Percentiles rank a stretch among this genome's conserved stretches.
Evolutionary conservation across 1,140 invertebrate species (phyloP).

Genomic region (Apis cerana): DNA sequence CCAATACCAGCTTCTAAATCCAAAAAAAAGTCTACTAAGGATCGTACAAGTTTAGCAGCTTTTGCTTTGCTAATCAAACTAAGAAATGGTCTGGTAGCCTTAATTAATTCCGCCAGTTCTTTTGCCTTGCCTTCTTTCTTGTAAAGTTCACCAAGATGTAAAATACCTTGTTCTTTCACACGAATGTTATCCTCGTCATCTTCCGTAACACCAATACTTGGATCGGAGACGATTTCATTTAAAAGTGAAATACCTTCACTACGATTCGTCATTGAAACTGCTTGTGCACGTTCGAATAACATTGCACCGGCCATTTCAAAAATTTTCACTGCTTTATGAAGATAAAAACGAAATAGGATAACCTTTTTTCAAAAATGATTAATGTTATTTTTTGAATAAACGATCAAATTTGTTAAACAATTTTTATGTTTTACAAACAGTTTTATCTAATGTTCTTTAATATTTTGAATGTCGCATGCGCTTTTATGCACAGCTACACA

Average conservation of each 20-base stretch:
- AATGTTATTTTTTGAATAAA: not conserved
- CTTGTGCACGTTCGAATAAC: slow-evolving; percentile 90
- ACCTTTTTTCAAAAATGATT: not conserved
- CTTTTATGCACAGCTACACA: not conserved
- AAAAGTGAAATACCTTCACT: slow-evolving; percentile 87
- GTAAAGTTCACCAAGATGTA: slow-evolving; percentile 93
- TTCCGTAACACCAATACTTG: slow-evolving; percentile 84
- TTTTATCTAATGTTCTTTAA: not conserved
- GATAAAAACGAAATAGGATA: slow-evolving; percentile 20
- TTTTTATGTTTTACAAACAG: not conserved
- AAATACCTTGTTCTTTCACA: slow-evolving; percentile 93
- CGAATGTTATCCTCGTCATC: slow-evolving; percentile 93
- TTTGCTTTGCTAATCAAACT: slow-evolving; percentile 98
- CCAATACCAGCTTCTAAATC: slow-evolving; percentile 97
- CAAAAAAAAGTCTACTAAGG: slow-evolving; percentile 98
- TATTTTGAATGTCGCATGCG: not conserved
- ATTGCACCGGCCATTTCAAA: slow-evolving; percentile 90
- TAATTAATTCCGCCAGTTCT: slow-evolving; percentile 96
- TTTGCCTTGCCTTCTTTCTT: slow-evolving; percentile 96
- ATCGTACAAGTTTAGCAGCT: slow-evolving; percentile 98
- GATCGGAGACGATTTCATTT: slow-evolving; percentile 87
- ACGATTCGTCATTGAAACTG: slow-evolving; percentile 86
- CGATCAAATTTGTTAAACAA: not conserved
- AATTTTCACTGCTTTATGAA: slow-evolving; percentile 4
- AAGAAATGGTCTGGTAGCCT: slow-evolving; percentile 96